Base-by-base conservation (phyloP, 1,140 invertebrate genomes). In the Drosophila santomea region DNA sequence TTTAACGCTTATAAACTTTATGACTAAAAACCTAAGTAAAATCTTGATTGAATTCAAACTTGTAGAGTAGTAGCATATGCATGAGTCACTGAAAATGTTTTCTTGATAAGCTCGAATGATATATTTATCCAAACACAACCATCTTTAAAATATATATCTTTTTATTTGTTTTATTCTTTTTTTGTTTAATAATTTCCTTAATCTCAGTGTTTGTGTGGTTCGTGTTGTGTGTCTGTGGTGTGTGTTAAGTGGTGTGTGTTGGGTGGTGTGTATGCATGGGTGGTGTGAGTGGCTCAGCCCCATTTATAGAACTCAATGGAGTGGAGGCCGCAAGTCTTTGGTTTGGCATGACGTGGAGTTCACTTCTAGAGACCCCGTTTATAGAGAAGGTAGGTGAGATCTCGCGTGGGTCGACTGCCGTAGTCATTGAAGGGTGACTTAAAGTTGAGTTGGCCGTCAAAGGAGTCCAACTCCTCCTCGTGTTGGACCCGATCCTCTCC, bases 371-470 rank as follows among this genome's bases (percentile, higher is more conserved):
- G 80, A 51, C 83, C 83, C 12, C 83, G 48, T 48, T 56, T 77
- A 32, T 83, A 88, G 44, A 88, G 84, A 35, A 89, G 45, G 39
- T 89, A 83, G 41, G 83, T 63, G 4, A 88, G 60, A 48, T 89
- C 83, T 32, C 83, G 67, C 0, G 83, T 77, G 17, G 84, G 79
- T 3, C 83, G 83, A 63, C 80, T 89, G 57, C 83, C 83, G 35
- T 83, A 88, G 50, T 88, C 83, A 35, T 88, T 88, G 56, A 88
- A 88, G 0, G 75, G 66, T 14, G 83, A 88, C 44, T 88, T 88
- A 5, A 88, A 88, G 12, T 80, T 85, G 41, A 88, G 60, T 7
- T 83, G 84, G 25, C 57, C 56, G 50, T 41, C 61, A 25, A 76
- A 67, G 36, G 73, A 48, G 17, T 88, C 79, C 8, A 10, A 5